phyloP scores from a whole-genome alignment of 2,113 vertebrate species.

The Pomatorhinus ruficollis region DNA sequence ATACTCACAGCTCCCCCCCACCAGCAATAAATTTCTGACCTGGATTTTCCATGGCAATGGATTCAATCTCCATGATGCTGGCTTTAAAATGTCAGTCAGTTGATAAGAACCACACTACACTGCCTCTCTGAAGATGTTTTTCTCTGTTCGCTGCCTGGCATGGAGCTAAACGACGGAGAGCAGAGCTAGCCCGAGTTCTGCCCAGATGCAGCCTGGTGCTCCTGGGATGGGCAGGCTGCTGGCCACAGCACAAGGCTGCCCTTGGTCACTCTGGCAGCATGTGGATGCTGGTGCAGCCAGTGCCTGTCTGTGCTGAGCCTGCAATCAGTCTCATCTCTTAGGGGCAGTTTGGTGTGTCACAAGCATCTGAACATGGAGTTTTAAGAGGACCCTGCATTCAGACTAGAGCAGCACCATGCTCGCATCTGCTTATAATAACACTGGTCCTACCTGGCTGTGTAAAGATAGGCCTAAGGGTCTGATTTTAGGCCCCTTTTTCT shows the following conservation, averaged over 20 bases:
- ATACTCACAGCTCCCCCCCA: fast-evolving
- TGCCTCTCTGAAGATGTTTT: background rate
- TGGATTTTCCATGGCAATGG: background rate
- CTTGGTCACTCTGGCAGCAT: fast-evolving
- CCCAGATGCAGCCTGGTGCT: fast-evolving
- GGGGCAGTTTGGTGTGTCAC: background rate
- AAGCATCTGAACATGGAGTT: background rate
- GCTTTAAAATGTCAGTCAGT: background rate
- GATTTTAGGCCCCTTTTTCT: background rate
- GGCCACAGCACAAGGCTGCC: background rate
- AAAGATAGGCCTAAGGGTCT: background rate
- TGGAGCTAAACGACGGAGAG: background rate
- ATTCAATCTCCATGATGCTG: fast-evolving
- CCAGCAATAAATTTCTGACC: background rate
- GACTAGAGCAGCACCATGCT: background rate
- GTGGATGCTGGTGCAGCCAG: background rate
- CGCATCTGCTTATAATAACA: fast-evolving
- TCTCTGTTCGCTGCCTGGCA: fast-evolving
- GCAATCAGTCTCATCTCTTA: background rate
- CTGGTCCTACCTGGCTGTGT: background rate
- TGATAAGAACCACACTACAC: background rate
- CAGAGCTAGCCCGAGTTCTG: fast-evolving
- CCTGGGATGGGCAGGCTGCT: fast-evolving
- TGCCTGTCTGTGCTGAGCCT: background rate
- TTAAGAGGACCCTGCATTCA: background rate